These are phyloP conservation scores for Vollenhovia emeryi DNA, from an alignment of 1,140 invertebrate species.

Conservation along the genomic window DNA sequence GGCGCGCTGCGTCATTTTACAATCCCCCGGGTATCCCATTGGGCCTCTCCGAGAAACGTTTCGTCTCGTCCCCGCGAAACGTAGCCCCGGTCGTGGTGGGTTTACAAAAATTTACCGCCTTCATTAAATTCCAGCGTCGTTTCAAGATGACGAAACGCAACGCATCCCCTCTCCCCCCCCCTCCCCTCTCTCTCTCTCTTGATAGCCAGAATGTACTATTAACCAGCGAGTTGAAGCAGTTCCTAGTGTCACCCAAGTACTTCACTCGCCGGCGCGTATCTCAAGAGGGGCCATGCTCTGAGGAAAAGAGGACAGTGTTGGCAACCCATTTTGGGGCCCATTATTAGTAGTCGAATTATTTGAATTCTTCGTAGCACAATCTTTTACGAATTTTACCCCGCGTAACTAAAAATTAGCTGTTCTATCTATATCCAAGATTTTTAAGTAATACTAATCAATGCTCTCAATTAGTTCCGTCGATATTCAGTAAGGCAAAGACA, in stretches of 20 bases:
- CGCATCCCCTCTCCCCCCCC: background rate
- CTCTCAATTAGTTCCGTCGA: too few relatives aligned
- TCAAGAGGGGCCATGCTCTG: conserved; percentile 47
- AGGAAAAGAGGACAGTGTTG: too few relatives aligned
- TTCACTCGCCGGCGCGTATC: conserved; percentile 10
- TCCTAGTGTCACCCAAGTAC: conserved; percentile 49
- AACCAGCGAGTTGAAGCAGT: conserved; percentile 49
- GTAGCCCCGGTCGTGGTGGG: background rate
- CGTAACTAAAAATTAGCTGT: too few relatives aligned
- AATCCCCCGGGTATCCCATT: background rate
- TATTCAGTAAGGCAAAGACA: too few relatives aligned
- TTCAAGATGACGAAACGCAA: conserved; percentile 28
- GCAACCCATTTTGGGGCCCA: too few relatives aligned
- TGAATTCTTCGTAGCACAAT: too few relatives aligned
- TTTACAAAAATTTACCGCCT: conserved; percentile 35
- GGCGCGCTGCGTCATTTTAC: background rate
- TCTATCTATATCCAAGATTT: too few relatives aligned
- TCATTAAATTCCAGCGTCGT: conserved; percentile 36
- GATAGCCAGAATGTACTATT: conserved; percentile 51
- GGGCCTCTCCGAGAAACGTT: background rate
- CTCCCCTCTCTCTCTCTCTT: background rate
- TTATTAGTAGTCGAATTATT: too few relatives aligned
- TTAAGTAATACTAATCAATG: too few relatives aligned
- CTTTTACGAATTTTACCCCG: too few relatives aligned
- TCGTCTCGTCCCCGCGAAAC: background rate